Evolutionary conservation across 2,888 invertebrate species (phyloP).

Genomic region (Sinohyriopsis cumingii): DNA sequence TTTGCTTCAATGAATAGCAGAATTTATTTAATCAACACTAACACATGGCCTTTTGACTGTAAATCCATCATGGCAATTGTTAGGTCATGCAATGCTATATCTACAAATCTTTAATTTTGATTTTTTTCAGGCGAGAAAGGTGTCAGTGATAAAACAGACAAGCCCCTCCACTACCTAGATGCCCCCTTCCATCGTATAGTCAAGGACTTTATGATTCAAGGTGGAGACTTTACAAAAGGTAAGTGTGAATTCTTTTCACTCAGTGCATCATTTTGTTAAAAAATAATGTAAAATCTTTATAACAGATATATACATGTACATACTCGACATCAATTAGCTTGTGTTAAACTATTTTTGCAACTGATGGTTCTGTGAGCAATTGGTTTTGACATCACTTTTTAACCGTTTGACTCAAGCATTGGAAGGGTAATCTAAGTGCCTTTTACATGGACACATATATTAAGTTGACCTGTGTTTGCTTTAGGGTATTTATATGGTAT

Average conservation of each 20-base stretch:
- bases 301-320: not conserved
- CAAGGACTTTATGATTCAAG: conserved; percentile 92
- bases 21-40: no score
- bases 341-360: not conserved
- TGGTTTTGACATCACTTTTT: not conserved
- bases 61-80: no score
- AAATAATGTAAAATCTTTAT: not conserved
- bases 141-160: conserved; percentile 79
- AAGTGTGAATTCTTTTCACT: conserved; percentile 71
- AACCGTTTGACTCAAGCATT: no score
- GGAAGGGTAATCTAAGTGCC: no score
- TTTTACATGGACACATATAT: no score
- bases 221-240: conserved; percentile 83
- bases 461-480: no score
- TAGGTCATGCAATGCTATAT: no score
- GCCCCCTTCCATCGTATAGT: conserved; percentile 90
- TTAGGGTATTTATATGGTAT: no score
- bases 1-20: no score
- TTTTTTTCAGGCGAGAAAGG: conserved; percentile 84
- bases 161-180: conserved; percentile 91
- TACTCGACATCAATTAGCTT: not conserved
- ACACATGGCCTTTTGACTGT: no score
- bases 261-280: not conserved
- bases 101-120: no score
- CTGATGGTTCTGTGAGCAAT: not conserved